Conservation (phyloP, 2,888 invertebrate species). For the Erebia epiphron region DNA sequence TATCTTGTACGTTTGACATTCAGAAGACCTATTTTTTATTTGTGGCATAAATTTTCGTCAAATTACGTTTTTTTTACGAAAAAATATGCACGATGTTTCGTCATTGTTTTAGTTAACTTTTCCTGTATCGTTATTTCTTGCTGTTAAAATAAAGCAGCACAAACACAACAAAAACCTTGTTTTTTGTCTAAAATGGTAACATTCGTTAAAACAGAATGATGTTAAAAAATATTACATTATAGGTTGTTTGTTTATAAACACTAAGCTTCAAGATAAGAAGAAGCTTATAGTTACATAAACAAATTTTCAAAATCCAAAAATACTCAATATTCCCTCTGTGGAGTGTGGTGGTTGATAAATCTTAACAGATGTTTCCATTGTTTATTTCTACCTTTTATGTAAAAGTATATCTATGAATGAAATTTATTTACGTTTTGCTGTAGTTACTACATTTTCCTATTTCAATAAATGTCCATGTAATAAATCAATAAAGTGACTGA, state of each 20-base stretch:
- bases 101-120: constrained; percentile 24
- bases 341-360: neutral
- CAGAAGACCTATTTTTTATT: constrained; percentile 39
- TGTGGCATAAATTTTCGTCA: constrained; percentile 26
- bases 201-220: neutral
- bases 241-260: constrained; percentile 13
- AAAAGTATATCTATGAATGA: neutral
- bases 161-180: constrained; percentile 1
- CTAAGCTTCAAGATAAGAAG: no score
- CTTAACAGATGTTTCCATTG: neutral
- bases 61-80: constrained; percentile 26
- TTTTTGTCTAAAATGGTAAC: constrained; percentile 10
- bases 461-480: no score
- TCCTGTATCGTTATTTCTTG: constrained; percentile 13
- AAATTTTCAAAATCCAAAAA: neutral
- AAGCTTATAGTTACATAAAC: neutral
- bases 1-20: constrained; percentile 42
- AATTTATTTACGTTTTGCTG: neutral
- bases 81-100: constrained; percentile 21
- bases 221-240: neutral
- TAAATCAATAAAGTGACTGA: no score
- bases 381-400: neutral
- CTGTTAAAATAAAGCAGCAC: neutral
- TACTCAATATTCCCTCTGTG: neutral
- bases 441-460: no score